phyloP scores from a whole-genome alignment of 1,140 invertebrate genomes.

The Lutraria rhynchaena region DNA sequence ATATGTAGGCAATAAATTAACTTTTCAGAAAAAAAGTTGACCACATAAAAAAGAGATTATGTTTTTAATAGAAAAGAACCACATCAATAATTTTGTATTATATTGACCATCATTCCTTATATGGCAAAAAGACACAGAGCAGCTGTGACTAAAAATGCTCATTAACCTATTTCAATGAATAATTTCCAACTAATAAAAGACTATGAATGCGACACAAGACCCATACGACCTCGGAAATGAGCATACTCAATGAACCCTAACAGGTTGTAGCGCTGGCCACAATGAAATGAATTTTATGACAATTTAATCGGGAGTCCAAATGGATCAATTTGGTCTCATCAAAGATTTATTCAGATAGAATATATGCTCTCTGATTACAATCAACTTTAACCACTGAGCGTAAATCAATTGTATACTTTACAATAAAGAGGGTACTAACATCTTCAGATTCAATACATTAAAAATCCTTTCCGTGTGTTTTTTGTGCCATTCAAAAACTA shows the following conservation, averaged over 20 bases:
- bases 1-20: no score
- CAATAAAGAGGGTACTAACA: conserved; percentile 16
- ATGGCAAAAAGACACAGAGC: not conserved
- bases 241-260: conserved; percentile 18
- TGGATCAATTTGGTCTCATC: conserved; percentile 52
- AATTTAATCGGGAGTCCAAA: conserved; percentile 38
- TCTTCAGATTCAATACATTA: not conserved
- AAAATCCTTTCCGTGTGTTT: no score
- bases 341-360: conserved; percentile 42
- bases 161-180: conserved; percentile 9
- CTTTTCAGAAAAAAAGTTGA: no score
- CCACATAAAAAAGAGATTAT: no score
- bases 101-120: no score
- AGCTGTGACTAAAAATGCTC: conserved; percentile 24
- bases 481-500: no score
- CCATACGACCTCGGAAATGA: conserved; percentile 3
- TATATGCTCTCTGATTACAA: conserved; percentile 50
- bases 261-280: conserved; percentile 31
- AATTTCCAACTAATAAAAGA: not conserved
- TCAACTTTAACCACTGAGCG: conserved; percentile 19
- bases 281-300: conserved; percentile 51
- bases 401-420: conserved; percentile 43
- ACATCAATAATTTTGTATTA: no score
- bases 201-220: conserved; percentile 31
- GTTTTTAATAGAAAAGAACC: no score